A percentile compares a stretch with the other conserved stretches of the same genome.
Conservation (phyloP, 2,113 vertebrate species). For the Vulpes vulpes region DNA sequence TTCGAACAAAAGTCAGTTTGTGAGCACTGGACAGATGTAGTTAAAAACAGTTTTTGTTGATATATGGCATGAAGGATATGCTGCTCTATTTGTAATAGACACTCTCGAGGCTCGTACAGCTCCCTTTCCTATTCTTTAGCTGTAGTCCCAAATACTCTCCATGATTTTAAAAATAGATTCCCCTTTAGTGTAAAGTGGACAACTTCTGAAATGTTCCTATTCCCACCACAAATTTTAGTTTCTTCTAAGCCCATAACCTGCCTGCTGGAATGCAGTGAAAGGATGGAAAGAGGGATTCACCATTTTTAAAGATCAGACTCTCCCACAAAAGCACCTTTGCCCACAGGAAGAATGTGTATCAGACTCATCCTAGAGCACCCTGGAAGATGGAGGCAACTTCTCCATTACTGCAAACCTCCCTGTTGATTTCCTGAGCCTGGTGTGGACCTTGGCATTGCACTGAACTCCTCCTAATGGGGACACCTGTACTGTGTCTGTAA, state of each 20-base stretch:
- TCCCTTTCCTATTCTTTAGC: slow-evolving; percentile 75
- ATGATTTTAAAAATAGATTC: slow-evolving; percentile 71
- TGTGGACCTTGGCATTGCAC: slow-evolving; percentile 86
- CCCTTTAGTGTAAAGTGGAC: slow-evolving; percentile 61
- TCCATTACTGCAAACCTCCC: slow-evolving; percentile 81
- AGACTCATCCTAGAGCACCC: slow-evolving; percentile 73
- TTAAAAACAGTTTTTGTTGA: slow-evolving; percentile 79
- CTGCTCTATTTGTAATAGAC: slow-evolving; percentile 84
- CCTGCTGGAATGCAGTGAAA: slow-evolving; percentile 72
- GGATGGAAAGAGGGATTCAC: slow-evolving; percentile 72
- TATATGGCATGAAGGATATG: slow-evolving; percentile 80
- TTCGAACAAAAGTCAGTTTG: slow-evolving; percentile 31
- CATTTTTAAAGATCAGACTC: slow-evolving; percentile 65
- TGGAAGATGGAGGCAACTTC: slow-evolving; percentile 84
- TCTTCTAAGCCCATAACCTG: slow-evolving; percentile 67
- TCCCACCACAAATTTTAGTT: slow-evolving; percentile 60
- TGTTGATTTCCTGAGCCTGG: slow-evolving; percentile 86
- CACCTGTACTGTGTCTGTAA: slow-evolving; percentile 89
- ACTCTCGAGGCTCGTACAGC: slow-evolving; percentile 79
- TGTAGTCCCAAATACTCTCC: slow-evolving; percentile 74
- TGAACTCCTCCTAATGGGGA: slow-evolving; percentile 89
- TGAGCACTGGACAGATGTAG: slow-evolving; percentile 78
- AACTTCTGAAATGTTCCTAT: slow-evolving; percentile 72
- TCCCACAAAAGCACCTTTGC: slow-evolving; percentile 66
- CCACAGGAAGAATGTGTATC: slow-evolving; percentile 70